Conservation (phyloP, 2,113 vertebrate species). For the Thinocorus orbignyianus region DNA sequence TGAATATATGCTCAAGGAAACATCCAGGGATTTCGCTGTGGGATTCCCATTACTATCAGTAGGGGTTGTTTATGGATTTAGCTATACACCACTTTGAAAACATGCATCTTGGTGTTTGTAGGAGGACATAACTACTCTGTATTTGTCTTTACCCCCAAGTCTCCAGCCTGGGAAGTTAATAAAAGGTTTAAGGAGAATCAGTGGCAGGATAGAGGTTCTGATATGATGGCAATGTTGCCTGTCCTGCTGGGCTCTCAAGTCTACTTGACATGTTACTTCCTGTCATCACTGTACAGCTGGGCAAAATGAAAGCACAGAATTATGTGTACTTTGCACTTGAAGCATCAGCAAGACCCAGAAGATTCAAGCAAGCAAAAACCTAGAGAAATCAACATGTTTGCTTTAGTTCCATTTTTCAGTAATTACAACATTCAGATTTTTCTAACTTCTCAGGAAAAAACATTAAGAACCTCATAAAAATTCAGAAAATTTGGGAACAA, state of each 20-base stretch:
- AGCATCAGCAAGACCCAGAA: background rate
- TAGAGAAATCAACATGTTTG: background rate
- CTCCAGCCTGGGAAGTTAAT: background rate
- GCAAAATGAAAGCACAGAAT: background rate
- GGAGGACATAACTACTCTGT: background rate
- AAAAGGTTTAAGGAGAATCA: background rate
- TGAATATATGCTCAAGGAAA: background rate
- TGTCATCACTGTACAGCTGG: background rate
- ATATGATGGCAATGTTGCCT: background rate
- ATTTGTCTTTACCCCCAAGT: background rate
- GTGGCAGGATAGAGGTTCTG: background rate
- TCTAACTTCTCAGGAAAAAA: background rate
- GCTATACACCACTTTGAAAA: background rate
- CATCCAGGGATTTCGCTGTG: background rate
- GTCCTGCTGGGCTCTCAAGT: background rate
- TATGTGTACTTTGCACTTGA: background rate
- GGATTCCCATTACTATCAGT: background rate
- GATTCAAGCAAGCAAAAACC: background rate
- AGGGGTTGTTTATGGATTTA: constrained; percentile 2
- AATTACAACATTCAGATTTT: background rate
- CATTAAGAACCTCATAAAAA: background rate
- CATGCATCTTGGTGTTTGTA: background rate
- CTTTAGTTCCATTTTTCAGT: background rate
- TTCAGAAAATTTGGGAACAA: background rate
- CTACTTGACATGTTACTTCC: background rate